Evolutionary conservation across 2,797 vertebrate genomes (phyloP).

Genomic region (Propithecus perrieri): DNA sequence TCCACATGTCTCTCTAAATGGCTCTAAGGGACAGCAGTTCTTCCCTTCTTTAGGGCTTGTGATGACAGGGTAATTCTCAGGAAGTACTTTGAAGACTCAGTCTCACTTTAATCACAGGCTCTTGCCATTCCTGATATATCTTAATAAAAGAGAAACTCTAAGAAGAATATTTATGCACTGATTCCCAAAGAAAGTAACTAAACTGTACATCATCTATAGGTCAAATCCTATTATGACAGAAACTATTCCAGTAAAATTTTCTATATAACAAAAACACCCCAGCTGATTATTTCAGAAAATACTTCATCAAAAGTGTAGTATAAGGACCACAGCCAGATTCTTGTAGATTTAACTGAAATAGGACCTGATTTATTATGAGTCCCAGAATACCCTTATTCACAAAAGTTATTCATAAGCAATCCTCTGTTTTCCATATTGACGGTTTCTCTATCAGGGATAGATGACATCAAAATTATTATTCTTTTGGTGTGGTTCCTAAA

Average conservation of each 20-base stretch:
- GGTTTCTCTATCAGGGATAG: constrained; percentile 41
- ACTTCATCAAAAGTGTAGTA: constrained; percentile 16
- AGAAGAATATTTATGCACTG: constrained; percentile 7
- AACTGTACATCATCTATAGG: constrained; percentile 5
- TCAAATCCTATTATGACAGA: constrained; percentile 50
- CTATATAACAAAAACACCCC: not conserved
- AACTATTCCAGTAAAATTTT: constrained; percentile 41
- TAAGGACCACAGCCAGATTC: not conserved
- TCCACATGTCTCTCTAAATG: not conserved
- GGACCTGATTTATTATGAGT: constrained; percentile 46
- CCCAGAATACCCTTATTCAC: constrained; percentile 48
- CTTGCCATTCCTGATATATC: constrained; percentile 40
- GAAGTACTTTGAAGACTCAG: constrained; percentile 41
- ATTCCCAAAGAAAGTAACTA: constrained; percentile 45
- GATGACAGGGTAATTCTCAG: not conserved
- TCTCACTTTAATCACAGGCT: not conserved
- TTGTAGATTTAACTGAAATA: not conserved
- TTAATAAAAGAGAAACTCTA: constrained; percentile 47
- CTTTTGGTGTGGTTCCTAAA: constrained; percentile 53
- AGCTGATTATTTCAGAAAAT: constrained; percentile 58
- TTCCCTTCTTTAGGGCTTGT: not conserved
- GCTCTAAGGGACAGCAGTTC: not conserved
- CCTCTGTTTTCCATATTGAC: constrained; percentile 54
- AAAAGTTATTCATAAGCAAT: constrained; percentile 53
- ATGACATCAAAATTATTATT: constrained; percentile 72